phyloP scores from a whole-genome alignment of 2,888 invertebrate genomes.

The Suillia variegata region DNA sequence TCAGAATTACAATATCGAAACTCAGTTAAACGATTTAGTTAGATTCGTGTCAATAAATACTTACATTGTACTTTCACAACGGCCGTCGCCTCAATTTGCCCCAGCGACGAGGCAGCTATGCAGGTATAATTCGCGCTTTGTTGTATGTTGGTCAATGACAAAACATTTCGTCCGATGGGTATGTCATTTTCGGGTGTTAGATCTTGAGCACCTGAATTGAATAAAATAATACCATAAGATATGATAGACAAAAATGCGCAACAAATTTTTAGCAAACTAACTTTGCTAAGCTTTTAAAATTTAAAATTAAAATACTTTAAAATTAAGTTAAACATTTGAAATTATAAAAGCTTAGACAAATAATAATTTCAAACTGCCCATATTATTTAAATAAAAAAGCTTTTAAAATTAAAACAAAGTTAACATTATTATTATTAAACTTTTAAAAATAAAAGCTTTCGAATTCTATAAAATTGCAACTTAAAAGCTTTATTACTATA shows the following conservation, averaged over 20 bases:
- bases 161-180: slow-evolving; percentile 83
- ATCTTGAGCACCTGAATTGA: slow-evolving; percentile 77
- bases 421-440: no score
- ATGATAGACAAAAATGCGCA: not conserved
- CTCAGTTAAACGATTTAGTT: not conserved
- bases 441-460: no score
- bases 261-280: no score
- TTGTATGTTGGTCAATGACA: slow-evolving; percentile 83
- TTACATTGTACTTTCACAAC: slow-evolving; percentile 96
- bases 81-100: slow-evolving; percentile 85
- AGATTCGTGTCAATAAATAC: slow-evolving; percentile 44
- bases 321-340: not conserved
- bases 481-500: no score
- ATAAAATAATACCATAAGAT: not conserved
- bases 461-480: no score
- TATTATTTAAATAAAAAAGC: no score
- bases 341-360: not conserved
- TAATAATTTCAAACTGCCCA: no score
- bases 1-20: not conserved
- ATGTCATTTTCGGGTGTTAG: slow-evolving; percentile 88
- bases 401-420: no score
- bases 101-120: slow-evolving; percentile 91
- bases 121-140: slow-evolving; percentile 97
- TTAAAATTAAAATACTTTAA: not conserved
- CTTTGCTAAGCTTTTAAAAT: not conserved